These are phyloP conservation scores for Bufo gargarizans DNA, from an alignment of 2,113 vertebrate genomes.

Conservation along the genomic window DNA sequence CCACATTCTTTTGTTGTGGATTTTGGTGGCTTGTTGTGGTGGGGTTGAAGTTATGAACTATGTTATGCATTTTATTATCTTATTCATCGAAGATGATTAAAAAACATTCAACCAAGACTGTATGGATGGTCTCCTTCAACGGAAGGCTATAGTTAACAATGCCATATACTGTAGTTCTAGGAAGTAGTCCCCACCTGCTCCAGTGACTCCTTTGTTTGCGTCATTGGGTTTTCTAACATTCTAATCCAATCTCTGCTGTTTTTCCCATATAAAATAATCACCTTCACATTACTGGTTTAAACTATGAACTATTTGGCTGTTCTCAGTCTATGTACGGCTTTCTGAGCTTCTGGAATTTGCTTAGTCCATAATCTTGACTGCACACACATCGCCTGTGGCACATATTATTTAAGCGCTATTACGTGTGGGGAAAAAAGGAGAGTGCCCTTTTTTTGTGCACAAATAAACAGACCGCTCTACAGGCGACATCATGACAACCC, in stretches of 20 bases:
- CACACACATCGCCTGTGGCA: neutral
- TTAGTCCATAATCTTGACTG: neutral
- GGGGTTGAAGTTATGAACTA: no score
- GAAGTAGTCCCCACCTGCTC: neutral
- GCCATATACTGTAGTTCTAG: neutral
- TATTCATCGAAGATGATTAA: no score
- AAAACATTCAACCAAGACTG: no score
- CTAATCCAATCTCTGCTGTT: constrained; percentile 3
- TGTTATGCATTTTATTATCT: no score
- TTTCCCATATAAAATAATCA: neutral
- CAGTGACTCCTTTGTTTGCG: constrained; percentile 9
- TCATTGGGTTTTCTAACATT: neutral
- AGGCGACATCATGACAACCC: no score
- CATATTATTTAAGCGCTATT: neutral
- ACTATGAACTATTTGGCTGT: neutral
- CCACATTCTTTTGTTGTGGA: no score
- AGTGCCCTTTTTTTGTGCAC: no score
- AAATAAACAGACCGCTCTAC: no score
- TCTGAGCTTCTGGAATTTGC: constrained; percentile 20
- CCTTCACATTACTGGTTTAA: neutral
- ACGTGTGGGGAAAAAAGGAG: no score
- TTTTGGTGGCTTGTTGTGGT: no score
- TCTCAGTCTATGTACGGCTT: neutral
- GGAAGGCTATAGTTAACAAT: neutral
- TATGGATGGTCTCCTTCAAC: no score